A percentile compares a stretch with the other conserved stretches of the same genome.
phyloP scores from a whole-genome alignment of 2,797 vertebrate species.

The Oryzias dopingdopingensis region DNA sequence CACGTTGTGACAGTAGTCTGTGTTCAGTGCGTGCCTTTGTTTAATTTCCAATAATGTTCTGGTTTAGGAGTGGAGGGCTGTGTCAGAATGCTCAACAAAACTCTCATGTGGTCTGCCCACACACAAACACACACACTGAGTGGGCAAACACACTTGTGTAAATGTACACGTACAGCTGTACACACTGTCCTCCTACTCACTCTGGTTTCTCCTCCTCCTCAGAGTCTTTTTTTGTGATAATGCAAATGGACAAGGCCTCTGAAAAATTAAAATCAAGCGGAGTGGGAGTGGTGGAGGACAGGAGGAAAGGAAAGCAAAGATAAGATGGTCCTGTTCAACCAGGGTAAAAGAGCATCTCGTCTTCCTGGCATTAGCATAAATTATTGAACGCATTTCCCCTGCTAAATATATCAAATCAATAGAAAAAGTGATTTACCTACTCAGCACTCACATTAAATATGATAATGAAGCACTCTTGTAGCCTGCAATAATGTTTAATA shows the following conservation, averaged over 20 bases:
- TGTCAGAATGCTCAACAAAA: constrained; percentile 27
- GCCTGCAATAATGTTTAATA: background rate
- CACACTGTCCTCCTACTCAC: constrained; percentile 19
- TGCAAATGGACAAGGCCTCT: constrained; percentile 32
- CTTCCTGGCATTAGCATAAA: constrained; percentile 28
- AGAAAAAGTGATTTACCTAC: constrained; percentile 1
- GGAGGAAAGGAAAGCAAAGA: constrained; percentile 10
- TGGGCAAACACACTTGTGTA: constrained; percentile 3
- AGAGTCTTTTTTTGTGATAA: constrained; percentile 22
- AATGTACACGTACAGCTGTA: background rate
- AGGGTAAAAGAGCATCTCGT: constrained; percentile 8
- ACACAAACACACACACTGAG: constrained; percentile 10
- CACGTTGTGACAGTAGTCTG: constrained; percentile 2
- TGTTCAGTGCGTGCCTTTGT: constrained; percentile 27
- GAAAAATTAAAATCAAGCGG: constrained; percentile 26
- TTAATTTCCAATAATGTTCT: constrained; percentile 46
- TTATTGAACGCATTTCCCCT: constrained; percentile 20
- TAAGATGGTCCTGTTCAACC: background rate
- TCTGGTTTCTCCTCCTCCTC: constrained; percentile 27
- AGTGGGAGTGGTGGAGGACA: constrained; percentile 1
- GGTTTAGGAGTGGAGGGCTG: constrained; percentile 26
- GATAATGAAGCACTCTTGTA: background rate
- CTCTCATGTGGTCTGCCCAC: constrained; percentile 18
- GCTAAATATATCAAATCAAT: constrained; percentile 12
- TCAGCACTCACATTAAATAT: constrained; percentile 3